Percentiles rank a stretch among this genome's conserved stretches.
Evolutionary conservation across 92 coral and sea anemone genomes (phyloP).

Genomic region (Blastomussa wellsi): DNA sequence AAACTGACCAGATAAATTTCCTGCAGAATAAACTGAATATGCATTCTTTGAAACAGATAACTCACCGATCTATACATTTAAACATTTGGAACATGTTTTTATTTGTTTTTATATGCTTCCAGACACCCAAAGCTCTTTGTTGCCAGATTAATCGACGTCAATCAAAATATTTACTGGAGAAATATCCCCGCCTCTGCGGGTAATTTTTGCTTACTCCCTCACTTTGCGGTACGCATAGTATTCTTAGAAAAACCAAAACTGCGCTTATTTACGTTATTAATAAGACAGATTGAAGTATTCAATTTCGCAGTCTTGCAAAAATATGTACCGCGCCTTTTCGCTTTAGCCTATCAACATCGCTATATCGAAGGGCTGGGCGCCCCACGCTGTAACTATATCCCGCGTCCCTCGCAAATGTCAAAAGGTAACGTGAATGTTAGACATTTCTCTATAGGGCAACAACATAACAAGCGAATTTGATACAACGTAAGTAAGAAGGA

Average conservation of each 20-base stretch:
- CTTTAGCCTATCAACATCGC: not conserved
- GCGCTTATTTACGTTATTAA: not conserved
- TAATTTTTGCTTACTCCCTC: not conserved
- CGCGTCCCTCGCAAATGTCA: slow-evolving; percentile 19
- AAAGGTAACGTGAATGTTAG: slow-evolving; percentile 8
- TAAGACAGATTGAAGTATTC: not conserved
- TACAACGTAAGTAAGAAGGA: not conserved
- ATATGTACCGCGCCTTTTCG: slow-evolving; percentile 21
- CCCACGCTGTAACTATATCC: slow-evolving; percentile 14
- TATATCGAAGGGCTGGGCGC: not conserved
- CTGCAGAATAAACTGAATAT: not conserved
- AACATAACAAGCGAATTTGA: not conserved
- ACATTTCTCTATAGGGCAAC: not conserved
- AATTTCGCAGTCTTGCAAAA: not conserved
- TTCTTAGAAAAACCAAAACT: not conserved
- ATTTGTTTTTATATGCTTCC: not conserved
- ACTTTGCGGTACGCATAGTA: slow-evolving; percentile 6
- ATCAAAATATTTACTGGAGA: not conserved
- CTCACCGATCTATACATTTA: not conserved
- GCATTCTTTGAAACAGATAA: not conserved
- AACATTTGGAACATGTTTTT: not conserved
- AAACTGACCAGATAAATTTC: not conserved
- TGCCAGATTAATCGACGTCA: not conserved
- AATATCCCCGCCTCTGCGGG: not conserved
- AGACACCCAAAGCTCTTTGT: slow-evolving; percentile 11